Percentiles rank a stretch among this genome's conserved stretches.
Conservation (phyloP, 2,113 vertebrate genomes). For the Marcusenius ussheri region DNA sequence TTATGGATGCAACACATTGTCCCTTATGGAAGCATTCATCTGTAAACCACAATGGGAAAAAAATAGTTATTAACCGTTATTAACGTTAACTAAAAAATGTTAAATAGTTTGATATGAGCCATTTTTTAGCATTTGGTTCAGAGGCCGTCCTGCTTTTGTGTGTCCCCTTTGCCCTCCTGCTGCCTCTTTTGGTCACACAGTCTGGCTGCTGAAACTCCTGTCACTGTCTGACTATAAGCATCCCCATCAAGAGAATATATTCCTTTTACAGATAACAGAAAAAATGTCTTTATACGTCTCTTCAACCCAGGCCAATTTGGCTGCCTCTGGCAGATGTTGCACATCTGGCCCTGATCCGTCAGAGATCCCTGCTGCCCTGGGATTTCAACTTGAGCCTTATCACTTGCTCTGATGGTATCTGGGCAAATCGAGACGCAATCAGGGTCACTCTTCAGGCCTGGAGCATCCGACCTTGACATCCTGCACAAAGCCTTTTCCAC, state of each 20-base stretch:
- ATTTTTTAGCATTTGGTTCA: neutral
- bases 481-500: neutral
- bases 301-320: neutral
- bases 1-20: neutral
- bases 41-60: neutral
- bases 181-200: neutral
- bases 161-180: neutral
- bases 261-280: neutral
- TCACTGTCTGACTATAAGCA: neutral
- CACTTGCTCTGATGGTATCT: conserved; percentile 9
- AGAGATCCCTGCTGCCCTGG: neutral
- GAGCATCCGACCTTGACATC: neutral
- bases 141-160: neutral
- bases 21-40: neutral
- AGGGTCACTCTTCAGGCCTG: neutral
- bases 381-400: conserved; percentile 16
- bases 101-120: neutral
- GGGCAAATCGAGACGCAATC: neutral
- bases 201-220: neutral
- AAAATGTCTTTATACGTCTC: conserved; percentile 13
- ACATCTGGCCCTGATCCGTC: neutral
- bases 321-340: conserved; percentile 4
- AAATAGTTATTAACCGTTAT: neutral
- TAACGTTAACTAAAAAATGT: neutral
- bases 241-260: neutral